Percentiles rank a stretch among this genome's conserved stretches.
These are phyloP conservation scores for Oceanites oceanicus DNA, from an alignment of 2,113 vertebrate species.

Conservation along the genomic window DNA sequence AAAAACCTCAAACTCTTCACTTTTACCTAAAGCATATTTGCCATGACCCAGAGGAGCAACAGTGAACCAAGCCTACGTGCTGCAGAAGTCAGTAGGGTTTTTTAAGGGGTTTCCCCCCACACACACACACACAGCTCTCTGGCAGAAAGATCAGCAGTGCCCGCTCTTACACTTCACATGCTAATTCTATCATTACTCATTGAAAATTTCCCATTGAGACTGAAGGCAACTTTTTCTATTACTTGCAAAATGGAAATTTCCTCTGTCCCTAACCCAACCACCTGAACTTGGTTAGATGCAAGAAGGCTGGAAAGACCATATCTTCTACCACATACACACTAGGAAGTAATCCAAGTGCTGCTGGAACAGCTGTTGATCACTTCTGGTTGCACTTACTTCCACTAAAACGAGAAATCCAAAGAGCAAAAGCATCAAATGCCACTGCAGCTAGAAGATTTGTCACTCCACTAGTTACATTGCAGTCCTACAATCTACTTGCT, in stretches of 20 bases:
- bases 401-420: not conserved
- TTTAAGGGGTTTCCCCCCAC: not conserved
- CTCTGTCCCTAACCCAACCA: not conserved
- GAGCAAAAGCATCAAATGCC: not conserved
- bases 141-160: not conserved
- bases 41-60: not conserved
- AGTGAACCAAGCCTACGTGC: rapidly evolving
- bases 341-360: not conserved
- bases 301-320: not conserved
- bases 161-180: rapidly evolving
- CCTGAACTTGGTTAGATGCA: not conserved
- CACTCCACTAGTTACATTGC: not conserved
- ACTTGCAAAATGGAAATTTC: not conserved
- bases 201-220: not conserved
- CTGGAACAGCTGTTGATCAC: not conserved
- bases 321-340: not conserved
- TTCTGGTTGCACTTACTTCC: not conserved
- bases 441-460: not conserved
- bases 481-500: not conserved
- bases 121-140: rapidly evolving
- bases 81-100: not conserved
- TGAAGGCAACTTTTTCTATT: not conserved
- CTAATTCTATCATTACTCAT: not conserved
- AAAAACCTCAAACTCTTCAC: not conserved
- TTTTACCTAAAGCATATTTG: not conserved